Evolutionary conservation across 2,113 vertebrate genomes (phyloP).

Genomic region (Macroglossus sobrinus): DNA sequence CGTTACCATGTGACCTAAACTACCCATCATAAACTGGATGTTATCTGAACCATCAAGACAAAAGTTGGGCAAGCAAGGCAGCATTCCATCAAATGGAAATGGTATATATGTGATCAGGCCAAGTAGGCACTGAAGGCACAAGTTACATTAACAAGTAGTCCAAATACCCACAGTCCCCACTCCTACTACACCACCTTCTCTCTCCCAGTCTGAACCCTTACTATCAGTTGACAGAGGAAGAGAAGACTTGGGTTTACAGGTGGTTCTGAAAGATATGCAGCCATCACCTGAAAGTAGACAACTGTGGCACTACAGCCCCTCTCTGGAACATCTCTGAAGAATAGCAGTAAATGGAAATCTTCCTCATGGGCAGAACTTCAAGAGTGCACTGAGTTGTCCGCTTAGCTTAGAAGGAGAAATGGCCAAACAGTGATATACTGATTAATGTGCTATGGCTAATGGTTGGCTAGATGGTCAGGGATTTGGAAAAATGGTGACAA

Average conservation of each 20-base stretch:
- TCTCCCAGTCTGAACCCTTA: not conserved
- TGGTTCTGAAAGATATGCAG: not conserved
- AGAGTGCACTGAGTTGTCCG: not conserved
- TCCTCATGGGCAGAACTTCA: not conserved
- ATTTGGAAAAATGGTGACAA: not conserved
- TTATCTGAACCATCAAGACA: not conserved
- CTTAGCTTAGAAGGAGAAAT: not conserved
- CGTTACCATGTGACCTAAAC: not conserved
- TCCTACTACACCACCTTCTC: not conserved
- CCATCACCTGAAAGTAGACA: not conserved
- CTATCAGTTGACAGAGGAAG: not conserved
- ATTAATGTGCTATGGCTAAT: not conserved
- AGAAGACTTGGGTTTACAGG: not conserved
- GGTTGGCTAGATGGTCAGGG: not conserved
- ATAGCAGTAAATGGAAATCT: not conserved
- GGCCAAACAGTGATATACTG: not conserved
- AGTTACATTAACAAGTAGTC: not conserved
- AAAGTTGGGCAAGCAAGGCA: not conserved
- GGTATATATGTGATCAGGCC: not conserved
- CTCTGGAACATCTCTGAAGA: not conserved
- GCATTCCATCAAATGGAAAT: not conserved
- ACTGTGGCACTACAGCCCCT: not conserved
- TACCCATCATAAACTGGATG: not conserved
- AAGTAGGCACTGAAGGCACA: not conserved
- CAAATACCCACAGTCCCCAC: not conserved